These are phyloP conservation scores for Rhamnusium bicolor DNA, from an alignment of 2,888 invertebrate genomes.

Conservation along the genomic window DNA sequence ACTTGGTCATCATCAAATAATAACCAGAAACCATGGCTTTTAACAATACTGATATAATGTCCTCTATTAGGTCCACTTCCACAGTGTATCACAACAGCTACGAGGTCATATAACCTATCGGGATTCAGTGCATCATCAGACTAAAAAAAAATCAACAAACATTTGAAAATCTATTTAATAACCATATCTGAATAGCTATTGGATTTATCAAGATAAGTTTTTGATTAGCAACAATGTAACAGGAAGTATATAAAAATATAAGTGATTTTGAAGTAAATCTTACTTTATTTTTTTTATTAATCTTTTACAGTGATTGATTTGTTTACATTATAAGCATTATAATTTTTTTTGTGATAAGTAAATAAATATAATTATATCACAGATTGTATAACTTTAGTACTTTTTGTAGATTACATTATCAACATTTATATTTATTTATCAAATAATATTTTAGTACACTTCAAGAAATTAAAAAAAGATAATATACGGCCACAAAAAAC, in stretches of 20 bases:
- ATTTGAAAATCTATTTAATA: neutral
- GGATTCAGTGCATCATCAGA: constrained; percentile 99
- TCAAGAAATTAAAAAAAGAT: neutral
- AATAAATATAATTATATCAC: neutral
- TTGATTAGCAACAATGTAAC: too few relatives aligned
- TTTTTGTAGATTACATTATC: neutral
- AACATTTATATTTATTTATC: neutral
- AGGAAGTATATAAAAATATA: neutral
- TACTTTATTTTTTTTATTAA: neutral
- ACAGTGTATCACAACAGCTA: constrained; percentile 99
- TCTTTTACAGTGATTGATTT: neutral
- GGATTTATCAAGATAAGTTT: too few relatives aligned
- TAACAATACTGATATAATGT: constrained; percentile 99
- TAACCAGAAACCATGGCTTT: constrained; percentile 99
- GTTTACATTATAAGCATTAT: neutral
- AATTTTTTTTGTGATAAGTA: neutral
- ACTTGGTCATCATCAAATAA: constrained; percentile 99
- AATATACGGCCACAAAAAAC: neutral
- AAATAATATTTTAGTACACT: neutral
- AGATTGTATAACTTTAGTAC: neutral
- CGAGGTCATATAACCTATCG: constrained; percentile 97
- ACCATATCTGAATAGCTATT: neutral
- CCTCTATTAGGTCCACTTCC: constrained; percentile 99
- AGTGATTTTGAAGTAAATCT: neutral
- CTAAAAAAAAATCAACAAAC: constrained; percentile 71